Evolutionary conservation across 2,797 vertebrate species (phyloP).

Genomic region (Intellagama lesueurii): DNA sequence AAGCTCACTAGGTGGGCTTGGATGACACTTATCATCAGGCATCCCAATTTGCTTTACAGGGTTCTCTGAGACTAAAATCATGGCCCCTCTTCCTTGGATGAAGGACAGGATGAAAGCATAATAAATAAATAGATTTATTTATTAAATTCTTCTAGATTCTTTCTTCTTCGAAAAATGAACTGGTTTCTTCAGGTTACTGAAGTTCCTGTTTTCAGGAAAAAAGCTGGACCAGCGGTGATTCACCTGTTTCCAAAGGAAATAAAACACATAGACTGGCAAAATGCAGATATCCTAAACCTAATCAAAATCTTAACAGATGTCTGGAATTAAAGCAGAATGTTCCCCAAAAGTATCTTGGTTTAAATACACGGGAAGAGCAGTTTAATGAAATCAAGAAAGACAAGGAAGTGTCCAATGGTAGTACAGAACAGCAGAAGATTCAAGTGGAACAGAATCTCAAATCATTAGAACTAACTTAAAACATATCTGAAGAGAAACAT

Average conservation of each 20-base stretch:
- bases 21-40: neutral
- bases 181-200: slow-evolving; percentile 54
- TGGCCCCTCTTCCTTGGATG: neutral
- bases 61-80: neutral
- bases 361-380: slow-evolving; percentile 48
- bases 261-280: slow-evolving; percentile 38
- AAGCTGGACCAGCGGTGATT: slow-evolving; percentile 36
- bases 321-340: slow-evolving; percentile 39
- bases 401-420: slow-evolving; percentile 22
- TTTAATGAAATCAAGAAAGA: slow-evolving; percentile 58
- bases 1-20: neutral
- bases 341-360: slow-evolving; percentile 44
- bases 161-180: slow-evolving; percentile 43
- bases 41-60: neutral
- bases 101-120: neutral
- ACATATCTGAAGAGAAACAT: slow-evolving; percentile 27
- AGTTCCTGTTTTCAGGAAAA: slow-evolving; percentile 55
- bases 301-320: slow-evolving; percentile 58
- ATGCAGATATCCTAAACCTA: slow-evolving; percentile 49
- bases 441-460: slow-evolving; percentile 38
- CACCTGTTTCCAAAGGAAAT: slow-evolving; percentile 1
- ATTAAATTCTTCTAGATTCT: too few species aligned
- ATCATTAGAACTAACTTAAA: slow-evolving; percentile 41
- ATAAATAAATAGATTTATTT: neutral
- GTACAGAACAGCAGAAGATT: slow-evolving; percentile 57